These are phyloP conservation scores for Semotilus atromaculatus DNA, from an alignment of 2,797 vertebrate genomes.

Conservation along the genomic window DNA sequence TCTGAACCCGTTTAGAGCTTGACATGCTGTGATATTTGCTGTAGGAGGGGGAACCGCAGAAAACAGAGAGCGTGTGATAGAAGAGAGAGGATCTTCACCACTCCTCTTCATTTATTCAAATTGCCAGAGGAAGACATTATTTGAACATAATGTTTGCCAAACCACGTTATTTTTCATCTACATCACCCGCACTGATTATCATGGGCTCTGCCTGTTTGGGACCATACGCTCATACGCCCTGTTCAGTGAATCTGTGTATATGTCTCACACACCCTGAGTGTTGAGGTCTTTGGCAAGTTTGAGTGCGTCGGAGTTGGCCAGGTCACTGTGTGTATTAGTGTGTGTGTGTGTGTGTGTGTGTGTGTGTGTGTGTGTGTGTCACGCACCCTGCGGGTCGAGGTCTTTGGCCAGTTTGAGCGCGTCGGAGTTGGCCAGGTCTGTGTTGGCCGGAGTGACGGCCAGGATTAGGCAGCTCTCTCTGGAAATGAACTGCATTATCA, in stretches of 20 bases:
- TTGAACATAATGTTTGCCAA: background rate
- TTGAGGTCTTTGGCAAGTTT: too few species aligned
- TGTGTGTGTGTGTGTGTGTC: background rate
- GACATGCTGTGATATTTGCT: too few species aligned
- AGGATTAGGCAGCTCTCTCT: conserved; percentile 94
- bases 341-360: background rate
- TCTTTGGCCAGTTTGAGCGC: conserved; percentile 95
- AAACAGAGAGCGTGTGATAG: background rate
- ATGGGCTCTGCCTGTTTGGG: too few species aligned
- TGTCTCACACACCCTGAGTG: too few species aligned
- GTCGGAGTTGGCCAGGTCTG: conserved; percentile 95
- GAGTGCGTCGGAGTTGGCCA: too few species aligned
- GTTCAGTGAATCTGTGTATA: background rate
- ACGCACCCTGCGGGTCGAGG: conserved; percentile 93
- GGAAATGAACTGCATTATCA: conserved; percentile 96
- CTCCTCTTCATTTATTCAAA: background rate
- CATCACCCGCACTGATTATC: too few species aligned
- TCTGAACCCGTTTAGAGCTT: background rate
- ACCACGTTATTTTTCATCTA: background rate
- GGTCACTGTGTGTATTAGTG: too few species aligned
- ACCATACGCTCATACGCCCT: too few species aligned
- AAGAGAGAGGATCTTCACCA: background rate
- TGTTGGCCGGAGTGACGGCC: conserved; percentile 94
- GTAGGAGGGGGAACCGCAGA: too few species aligned
- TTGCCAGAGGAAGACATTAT: background rate